phyloP scores from a whole-genome alignment of 1,140 invertebrate species.

The Diorhabda sublineata region DNA sequence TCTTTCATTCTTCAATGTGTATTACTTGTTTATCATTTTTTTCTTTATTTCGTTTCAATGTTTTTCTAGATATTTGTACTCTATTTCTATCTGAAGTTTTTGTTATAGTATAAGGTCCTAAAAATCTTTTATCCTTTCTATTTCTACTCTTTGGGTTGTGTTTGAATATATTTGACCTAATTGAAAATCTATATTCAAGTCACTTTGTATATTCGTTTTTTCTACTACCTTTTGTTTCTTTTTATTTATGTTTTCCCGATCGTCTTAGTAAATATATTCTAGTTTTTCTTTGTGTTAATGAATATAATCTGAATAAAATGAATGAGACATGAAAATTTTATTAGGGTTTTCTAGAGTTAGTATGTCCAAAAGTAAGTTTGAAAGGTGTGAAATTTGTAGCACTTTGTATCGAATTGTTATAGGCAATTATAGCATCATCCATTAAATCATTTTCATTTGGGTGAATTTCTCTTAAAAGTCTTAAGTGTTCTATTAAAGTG shows the following conservation, averaged over 20 bases:
- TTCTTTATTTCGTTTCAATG: not conserved
- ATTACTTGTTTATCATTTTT: not conserved
- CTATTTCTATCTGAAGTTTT: not conserved
- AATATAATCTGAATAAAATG: not conserved
- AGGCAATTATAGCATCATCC: constrained; percentile 14
- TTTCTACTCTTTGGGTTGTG: too few relatives aligned
- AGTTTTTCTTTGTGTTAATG: not conserved
- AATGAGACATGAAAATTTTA: not conserved
- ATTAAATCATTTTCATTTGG: constrained; percentile 9
- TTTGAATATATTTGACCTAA: too few relatives aligned
- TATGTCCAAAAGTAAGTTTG: constrained; percentile 18
- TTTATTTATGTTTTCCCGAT: not conserved
- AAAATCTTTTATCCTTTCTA: not conserved
- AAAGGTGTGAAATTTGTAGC: constrained; percentile 20
- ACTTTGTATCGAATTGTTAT: constrained; percentile 19
- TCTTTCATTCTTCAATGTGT: not conserved
- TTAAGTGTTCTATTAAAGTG: constrained; percentile 23
- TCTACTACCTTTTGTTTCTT: not conserved
- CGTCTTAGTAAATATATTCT: not conserved
- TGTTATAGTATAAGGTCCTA: not conserved
- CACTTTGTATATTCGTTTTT: not conserved
- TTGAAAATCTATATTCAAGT: too few relatives aligned
- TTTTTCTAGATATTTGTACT: not conserved
- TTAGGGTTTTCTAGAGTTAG: constrained; percentile 7
- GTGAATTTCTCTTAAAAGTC: constrained; percentile 6